These are phyloP conservation scores for Chinchilla lanigera DNA, from an alignment of 2,113 vertebrate species.

Conservation along the genomic window DNA sequence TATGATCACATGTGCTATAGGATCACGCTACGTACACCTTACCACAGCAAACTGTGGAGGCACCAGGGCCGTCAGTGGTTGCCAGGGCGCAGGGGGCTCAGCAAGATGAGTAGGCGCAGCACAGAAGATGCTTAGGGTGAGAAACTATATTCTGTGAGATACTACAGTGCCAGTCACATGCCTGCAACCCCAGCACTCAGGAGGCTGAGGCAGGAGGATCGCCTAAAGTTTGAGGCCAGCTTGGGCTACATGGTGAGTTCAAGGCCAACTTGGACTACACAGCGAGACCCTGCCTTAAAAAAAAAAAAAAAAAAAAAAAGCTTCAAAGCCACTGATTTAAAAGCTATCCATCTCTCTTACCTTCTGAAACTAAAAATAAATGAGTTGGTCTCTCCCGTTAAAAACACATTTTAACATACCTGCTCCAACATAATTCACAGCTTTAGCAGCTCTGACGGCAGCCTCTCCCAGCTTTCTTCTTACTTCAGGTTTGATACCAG, in stretches of 20 bases:
- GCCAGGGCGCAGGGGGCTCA: background rate
- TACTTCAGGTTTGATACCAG: constrained; percentile 94
- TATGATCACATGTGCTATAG: too few relatives aligned
- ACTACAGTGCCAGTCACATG: background rate
- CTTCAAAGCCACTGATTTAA: constrained; percentile 10
- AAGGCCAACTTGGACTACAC: background rate
- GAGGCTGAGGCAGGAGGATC: background rate
- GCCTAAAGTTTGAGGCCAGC: background rate
- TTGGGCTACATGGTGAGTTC: background rate
- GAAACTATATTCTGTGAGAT: background rate
- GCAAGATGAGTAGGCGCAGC: background rate
- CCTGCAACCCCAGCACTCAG: background rate
- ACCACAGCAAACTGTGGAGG: background rate
- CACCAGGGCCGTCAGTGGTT: background rate
- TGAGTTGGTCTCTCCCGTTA: background rate
- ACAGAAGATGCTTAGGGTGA: background rate
- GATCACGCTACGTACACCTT: background rate
- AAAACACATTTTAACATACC: constrained; percentile 85
- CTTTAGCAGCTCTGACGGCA: constrained; percentile 96
- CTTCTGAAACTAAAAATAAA: constrained; percentile 25
- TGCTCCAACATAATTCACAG: constrained; percentile 97
- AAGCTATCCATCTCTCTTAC: background rate
- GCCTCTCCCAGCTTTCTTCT: constrained; percentile 95
- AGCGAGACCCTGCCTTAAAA: background rate
- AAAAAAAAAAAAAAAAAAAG: background rate